Evolutionary conservation across 2,888 invertebrate species (phyloP), one percentile per base, ranked within the genome.

Genomic region (Apodemia duryi): DNA sequence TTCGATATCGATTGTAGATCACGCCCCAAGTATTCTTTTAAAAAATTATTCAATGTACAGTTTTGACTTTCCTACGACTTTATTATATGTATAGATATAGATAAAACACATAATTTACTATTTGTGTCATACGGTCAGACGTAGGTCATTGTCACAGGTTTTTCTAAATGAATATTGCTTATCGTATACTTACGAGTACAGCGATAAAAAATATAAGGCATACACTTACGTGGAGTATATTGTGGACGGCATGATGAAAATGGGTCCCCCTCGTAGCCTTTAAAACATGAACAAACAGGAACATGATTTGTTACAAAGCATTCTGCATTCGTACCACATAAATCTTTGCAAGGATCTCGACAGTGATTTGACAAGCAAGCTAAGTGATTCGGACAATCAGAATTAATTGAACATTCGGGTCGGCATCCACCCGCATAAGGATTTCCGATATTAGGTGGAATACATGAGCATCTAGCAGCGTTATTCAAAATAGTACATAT

Each of bases 381-480:
- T 69, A 96, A 86, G 75, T 95, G 93, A 72, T 94, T 94, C 6
- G 95, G 93, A 80, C 97, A 97, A 77, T 97, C 97, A 0, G 96
- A 94, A 81, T 95, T 97, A 71, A 95, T 94, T 11, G 95, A 94
- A 82, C 97, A 97, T 86, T 97, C 97, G 2, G 97, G 97, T 70
- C 95, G 93, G 77, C 97, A 98, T 46, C 97, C 97, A 28, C 96
- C 95, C 21, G 94, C 94, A 78, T 97, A 97, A 5, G 97, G 97
- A 88, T 98, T 96, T 9, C 97, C 97, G 69, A 96, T 94, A 77
- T 97, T 97, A 4, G 97, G 97, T 67, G 97, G 96, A 77, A 97
- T 96, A 77, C 97, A 98, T n/a, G 93, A 93, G 81, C 98, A 98
- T 72, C 95, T 94, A 0, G 95, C 94, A 41, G 92, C 88, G 28